Evolutionary conservation across 2,888 invertebrate species (phyloP).

Genomic region (Metacarcinus magister): DNA sequence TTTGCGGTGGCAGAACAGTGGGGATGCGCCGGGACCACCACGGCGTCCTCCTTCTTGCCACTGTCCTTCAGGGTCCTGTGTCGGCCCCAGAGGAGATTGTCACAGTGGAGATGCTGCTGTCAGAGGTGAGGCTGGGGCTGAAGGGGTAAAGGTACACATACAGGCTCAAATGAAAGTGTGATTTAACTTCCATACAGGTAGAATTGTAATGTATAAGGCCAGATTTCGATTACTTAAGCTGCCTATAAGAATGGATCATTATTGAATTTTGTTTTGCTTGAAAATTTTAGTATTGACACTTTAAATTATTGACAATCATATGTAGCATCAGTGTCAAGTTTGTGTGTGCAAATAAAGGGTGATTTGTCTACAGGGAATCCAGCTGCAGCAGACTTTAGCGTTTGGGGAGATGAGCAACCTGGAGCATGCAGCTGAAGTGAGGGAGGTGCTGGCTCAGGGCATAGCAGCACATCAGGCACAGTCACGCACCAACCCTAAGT

Average conservation of each 20-base stretch:
- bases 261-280: too few relatives aligned
- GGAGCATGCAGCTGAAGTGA: conserved; percentile 91
- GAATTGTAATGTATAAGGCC: too few relatives aligned
- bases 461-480: conserved; percentile 90
- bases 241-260: too few relatives aligned
- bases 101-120: conserved; percentile 93
- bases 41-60: conserved; percentile 94
- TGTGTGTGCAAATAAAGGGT: neutral
- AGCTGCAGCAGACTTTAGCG: conserved; percentile 92
- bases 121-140: conserved; percentile 88
- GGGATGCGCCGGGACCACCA: conserved; percentile 95
- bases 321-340: neutral
- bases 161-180: too few relatives aligned
- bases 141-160: neutral
- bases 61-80: conserved; percentile 93
- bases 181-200: too few relatives aligned
- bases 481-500: conserved; percentile 93
- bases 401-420: conserved; percentile 90
- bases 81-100: conserved; percentile 91
- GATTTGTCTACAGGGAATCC: conserved; percentile 88
- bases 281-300: neutral
- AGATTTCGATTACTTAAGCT: too few relatives aligned
- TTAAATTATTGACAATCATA: too few relatives aligned
- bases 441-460: conserved; percentile 91
- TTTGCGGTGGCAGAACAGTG: conserved; percentile 85